Evolutionary conservation across 2,113 vertebrate genomes (phyloP), one percentile per base, ranked within the genome.

Genomic region (Merops nubicus): DNA sequence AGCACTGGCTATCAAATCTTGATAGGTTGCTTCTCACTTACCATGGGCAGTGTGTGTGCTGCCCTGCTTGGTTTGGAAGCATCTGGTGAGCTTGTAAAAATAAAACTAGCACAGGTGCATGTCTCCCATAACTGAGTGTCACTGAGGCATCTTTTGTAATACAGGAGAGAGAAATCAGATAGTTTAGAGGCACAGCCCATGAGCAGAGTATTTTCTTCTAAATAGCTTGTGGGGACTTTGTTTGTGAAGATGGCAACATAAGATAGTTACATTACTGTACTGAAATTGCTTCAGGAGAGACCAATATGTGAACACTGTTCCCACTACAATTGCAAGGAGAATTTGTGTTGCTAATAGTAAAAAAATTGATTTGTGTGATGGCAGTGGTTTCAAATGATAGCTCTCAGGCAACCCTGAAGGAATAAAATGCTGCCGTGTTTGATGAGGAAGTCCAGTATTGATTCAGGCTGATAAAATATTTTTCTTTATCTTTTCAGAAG

Each of bases 391-490:
- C 76, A 74, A 73, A 74, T 4, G 1, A 15, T 34, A 65, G 36
- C 47, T 92, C 19, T 81, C 29, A 25, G 73, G n/a, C 73, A 89
- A 0, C 36, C n/a, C 36, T 83, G 59, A 50, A 69, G 70, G 62
- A 93, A 76, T 89, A 69, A 69, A 82, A 69, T 45, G 15, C n/a
- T 89, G 43, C 53, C 76, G 53, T 78, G 62, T 91, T 94, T 85
- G 74, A 90, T 85, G 48, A 91, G 62, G 72, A 93, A 79, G 48
- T 76, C 78, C 34, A 64, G 57, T 91, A 89, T 91, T 76, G 93
- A 96, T 94, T 91, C 70, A 79, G 42, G 33, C 85, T 89, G 74
- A 92, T 91, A 88, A 94, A 96, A 96, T 93, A 95, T 95, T 95
- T 94, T 92, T 86, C 72, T 95, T 91, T 56, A 75, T 92, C 77